Conservation (phyloP, 2,888 invertebrate species). For the Bellardia pandia region DNA sequence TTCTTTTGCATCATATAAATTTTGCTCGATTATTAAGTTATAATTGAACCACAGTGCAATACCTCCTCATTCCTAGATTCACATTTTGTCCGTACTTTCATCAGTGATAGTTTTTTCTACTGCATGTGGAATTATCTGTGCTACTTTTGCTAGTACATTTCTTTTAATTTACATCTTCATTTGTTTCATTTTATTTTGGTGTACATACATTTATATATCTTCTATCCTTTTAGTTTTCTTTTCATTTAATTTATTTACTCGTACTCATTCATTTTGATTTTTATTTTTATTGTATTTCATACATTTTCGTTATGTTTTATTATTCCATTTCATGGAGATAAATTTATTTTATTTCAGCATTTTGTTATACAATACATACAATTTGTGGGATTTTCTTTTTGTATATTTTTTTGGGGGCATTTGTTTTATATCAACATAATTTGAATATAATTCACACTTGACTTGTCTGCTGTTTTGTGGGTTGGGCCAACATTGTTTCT, state of each 20-base stretch:
- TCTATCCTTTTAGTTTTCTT: background rate
- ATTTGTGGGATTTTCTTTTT: slow-evolving; percentile 7
- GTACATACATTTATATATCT: too few species aligned
- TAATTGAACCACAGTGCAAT: background rate
- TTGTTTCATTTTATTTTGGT: slow-evolving; percentile 62
- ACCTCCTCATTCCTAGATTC: background rate
- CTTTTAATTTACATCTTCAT: slow-evolving; percentile 81
- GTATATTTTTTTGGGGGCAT: slow-evolving; percentile 73
- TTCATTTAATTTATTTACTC: slow-evolving; percentile 58
- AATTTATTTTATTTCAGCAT: slow-evolving; percentile 56
- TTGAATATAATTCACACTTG: slow-evolving; percentile 81
- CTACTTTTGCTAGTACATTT: slow-evolving; percentile 71
- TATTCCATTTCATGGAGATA: slow-evolving; percentile 61
- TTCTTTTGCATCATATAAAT: too few species aligned
- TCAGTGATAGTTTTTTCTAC: slow-evolving; percentile 69
- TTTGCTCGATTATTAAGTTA: background rate
- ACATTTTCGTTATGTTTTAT: slow-evolving; percentile 75
- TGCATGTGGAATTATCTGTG: background rate
- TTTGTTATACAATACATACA: slow-evolving; percentile 14
- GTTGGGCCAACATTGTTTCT: slow-evolving; percentile 63
- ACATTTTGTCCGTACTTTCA: slow-evolving; percentile 33
- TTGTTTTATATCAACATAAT: slow-evolving; percentile 74
- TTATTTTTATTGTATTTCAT: slow-evolving; percentile 75
- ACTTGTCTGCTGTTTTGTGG: slow-evolving; percentile 76
- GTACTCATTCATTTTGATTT: slow-evolving; percentile 59